A percentile compares a stretch with the other conserved stretches of the same genome.
Evolutionary conservation across 2,797 vertebrate genomes (phyloP).

Genomic region (Enteromius argenteus): DNA sequence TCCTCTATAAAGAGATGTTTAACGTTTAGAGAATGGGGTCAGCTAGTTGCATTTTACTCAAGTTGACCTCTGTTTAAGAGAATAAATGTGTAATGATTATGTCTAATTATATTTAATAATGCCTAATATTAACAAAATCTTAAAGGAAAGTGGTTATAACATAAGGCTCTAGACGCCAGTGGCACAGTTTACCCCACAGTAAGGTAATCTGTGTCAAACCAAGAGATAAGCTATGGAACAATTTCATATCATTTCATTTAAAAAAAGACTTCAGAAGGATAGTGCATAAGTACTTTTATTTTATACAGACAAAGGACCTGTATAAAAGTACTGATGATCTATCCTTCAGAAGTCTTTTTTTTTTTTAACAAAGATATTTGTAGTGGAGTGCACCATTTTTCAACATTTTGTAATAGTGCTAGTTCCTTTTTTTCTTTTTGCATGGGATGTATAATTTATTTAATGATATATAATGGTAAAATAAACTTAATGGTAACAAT

Average conservation of each 20-base stretch:
- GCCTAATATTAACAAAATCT: not conserved
- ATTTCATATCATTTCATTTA: not conserved
- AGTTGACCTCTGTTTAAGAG: not conserved
- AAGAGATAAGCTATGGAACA: not conserved
- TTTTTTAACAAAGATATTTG: not conserved
- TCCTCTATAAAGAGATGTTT: not conserved
- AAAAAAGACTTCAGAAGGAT: no score
- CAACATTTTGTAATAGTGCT: not conserved
- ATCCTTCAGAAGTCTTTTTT: not conserved
- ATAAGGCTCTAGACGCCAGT: not conserved
- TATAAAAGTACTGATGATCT: not conserved
- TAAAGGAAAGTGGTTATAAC: not conserved
- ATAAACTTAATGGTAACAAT: no score
- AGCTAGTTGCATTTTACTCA: not conserved
- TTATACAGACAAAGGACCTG: not conserved
- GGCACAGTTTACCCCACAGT: not conserved
- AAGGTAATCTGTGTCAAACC: not conserved
- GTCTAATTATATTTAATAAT: not conserved
- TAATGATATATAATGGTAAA: no score
- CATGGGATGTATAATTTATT: not conserved
- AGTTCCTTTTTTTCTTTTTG: not conserved
- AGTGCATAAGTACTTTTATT: no score
- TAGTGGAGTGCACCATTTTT: not conserved
- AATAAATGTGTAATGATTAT: not conserved
- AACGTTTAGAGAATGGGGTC: slow-evolving; percentile 5